Percentiles rank a stretch among this genome's conserved stretches.
Evolutionary conservation across 2,888 invertebrate species (phyloP).

Genomic region (Candidula unifasciata): DNA sequence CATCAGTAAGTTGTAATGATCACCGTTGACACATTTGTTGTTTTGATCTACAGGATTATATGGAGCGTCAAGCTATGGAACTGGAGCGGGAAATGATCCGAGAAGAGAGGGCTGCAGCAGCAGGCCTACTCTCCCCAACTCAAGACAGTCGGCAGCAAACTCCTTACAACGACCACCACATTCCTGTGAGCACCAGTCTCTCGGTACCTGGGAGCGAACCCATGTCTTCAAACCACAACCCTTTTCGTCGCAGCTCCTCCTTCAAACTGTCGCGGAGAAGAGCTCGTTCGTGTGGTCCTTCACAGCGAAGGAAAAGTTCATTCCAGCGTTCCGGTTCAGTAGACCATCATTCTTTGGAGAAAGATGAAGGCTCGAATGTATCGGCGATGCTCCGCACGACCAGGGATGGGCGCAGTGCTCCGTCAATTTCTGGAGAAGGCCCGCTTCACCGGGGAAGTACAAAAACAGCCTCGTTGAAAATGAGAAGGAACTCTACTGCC

Average conservation of each 20-base stretch:
- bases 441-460: neutral
- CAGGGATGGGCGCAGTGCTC: slow-evolving; percentile 48
- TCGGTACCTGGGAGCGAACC: slow-evolving; percentile 47
- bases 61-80: slow-evolving; percentile 55
- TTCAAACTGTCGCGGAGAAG: slow-evolving; percentile 56
- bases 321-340: slow-evolving; percentile 57
- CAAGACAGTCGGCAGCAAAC: slow-evolving; percentile 5
- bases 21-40: neutral
- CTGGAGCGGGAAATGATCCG: slow-evolving; percentile 46
- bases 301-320: slow-evolving; percentile 49
- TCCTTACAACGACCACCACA: slow-evolving; percentile 13
- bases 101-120: slow-evolving; percentile 46
- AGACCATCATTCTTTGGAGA: slow-evolving; percentile 47
- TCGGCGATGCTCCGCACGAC: slow-evolving; percentile 24
- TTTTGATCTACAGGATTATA: slow-evolving; percentile 49
- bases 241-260: slow-evolving; percentile 52
- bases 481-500: slow-evolving; percentile 14
- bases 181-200: slow-evolving; percentile 28
- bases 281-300: slow-evolving; percentile 55
- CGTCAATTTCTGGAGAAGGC: slow-evolving; percentile 32
- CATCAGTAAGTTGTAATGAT: neutral
- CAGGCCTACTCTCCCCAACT: slow-evolving; percentile 26
- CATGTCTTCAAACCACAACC: slow-evolving; percentile 4
- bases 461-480: slow-evolving; percentile 29
- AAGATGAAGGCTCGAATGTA: slow-evolving; percentile 19